Evolutionary conservation across 2,888 invertebrate species (phyloP).

Genomic region (Trichopoda pennipes): DNA sequence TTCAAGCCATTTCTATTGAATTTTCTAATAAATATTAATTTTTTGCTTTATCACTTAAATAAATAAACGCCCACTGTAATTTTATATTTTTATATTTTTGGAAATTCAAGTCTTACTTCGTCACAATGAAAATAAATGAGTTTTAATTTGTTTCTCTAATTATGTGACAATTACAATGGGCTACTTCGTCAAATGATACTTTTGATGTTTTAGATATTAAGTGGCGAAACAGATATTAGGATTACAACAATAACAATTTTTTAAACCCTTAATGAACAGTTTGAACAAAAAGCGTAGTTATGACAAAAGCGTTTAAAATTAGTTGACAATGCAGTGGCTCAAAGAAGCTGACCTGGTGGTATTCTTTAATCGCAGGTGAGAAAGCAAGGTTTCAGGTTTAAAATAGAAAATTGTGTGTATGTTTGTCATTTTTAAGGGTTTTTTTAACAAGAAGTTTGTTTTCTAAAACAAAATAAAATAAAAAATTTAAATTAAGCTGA

Average conservation of each 20-base stretch:
- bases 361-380: too few relatives aligned
- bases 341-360: too few relatives aligned
- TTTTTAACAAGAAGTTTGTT: too few relatives aligned
- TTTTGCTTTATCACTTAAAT: conserved; percentile 32
- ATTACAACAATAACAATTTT: background rate
- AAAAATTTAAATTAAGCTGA: too few relatives aligned
- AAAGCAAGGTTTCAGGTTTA: too few relatives aligned
- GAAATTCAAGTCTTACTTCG: conserved; percentile 21
- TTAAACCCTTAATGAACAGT: background rate
- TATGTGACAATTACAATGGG: conserved; percentile 51
- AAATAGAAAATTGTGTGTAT: too few relatives aligned
- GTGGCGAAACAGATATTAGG: background rate
- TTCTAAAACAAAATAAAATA: too few relatives aligned
- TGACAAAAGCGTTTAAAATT: too few relatives aligned
- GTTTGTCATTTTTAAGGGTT: too few relatives aligned
- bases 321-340: too few relatives aligned
- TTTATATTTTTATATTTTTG: conserved; percentile 11
- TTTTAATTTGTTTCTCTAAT: conserved; percentile 44
- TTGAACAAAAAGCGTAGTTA: too few relatives aligned
- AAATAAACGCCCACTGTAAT: conserved; percentile 60
- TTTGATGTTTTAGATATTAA: conserved; percentile 5
- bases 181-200: conserved; percentile 41
- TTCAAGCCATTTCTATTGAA: conserved; percentile 47
- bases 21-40: conserved; percentile 50
- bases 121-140: conserved; percentile 52